Base-by-base conservation (phyloP, 92 coral and sea anemone species). In the Phenganax stokvisi region DNA sequence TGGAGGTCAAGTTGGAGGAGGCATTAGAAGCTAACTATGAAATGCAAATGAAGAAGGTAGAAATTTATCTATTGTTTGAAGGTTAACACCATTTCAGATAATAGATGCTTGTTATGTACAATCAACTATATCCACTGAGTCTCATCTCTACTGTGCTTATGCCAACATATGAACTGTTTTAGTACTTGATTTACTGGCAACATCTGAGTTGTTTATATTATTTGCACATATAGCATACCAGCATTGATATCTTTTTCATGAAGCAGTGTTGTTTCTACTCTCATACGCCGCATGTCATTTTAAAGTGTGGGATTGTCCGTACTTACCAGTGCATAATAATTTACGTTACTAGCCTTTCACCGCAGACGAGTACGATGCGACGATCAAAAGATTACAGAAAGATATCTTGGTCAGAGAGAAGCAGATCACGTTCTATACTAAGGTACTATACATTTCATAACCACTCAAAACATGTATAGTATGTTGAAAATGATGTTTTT, bases 301-400 rank as follows among this genome's bases (percentile, higher is more conserved):
- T 5, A 37, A 5, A 37, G 5, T 37, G 47, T 37, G 47, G 2
- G 47, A 37, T 37, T 37, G 47, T 5, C 2, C 47, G 47, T 37
- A 37, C 47, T 37, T 37, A 37, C 47, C 47, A 11, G 1, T 67
- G 17, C 12, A 67, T 27, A 67, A 15, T 67, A 16, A 67, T 67
- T 44, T 17, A 17, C 25, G 10, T 27, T 76, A n/a, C 62, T 61
- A 79, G 83, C 83, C 83, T 63, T 54, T 47, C 20, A 91, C 87
- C 72, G 82, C 89, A 57, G 85, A 89, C 56, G 91, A 87, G 61
- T 83, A 85, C 76, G 91, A 94, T 57, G 76, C 85, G 28, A 87
- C 88, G 7, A 94, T 94, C 63, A 77, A 88, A 4, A 91, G 87
- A 79, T 88, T 94, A 91, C 90, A 94, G 75, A 92, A 94, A 65